Base-by-base conservation (phyloP, 1,140 invertebrate genomes). In the Drosophila ficusphila region DNA sequence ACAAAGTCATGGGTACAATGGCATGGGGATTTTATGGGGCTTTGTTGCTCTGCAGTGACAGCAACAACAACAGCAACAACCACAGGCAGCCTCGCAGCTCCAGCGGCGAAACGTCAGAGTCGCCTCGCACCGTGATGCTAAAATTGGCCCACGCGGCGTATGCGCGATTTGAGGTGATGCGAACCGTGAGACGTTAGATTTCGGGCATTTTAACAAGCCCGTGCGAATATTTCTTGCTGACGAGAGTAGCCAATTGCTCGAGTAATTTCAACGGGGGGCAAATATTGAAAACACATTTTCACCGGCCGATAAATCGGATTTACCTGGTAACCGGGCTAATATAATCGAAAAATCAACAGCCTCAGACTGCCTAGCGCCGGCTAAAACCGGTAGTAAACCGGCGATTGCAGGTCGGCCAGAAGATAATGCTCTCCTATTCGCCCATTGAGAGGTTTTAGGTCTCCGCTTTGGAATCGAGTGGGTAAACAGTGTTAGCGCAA, bases 131-230 rank as follows among this genome's bases (percentile, higher is more conserved):
- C 8, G 36, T 53, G 56, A 56, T 75, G 79, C 76, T 85, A 85
- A 85, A 86, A 85, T 62, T 76, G 73, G 72, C 69, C 57, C 51
- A 86, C 38, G 38, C 46, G 62, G 76, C 81, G 81, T 85, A 85
- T 85, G 34, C 72, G 81, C 81, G 23, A 81, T 81, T 18, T 34
- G n/a, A 1, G 41, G 3, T 12, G 8, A 29, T 21, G 33, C 52
- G 12, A 29, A 25, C n/a, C 21, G 16, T 62, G 52, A 23, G 52
- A 69, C 23, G 33, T 16, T 31, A 31, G 31, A 34, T 48, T 52
- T 64, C 31, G 71, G 60, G 79, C 67, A 42, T 77, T 86, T 86
- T 86, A 73, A 81, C 77, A 86, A 79, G 41, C 47, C 58, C 46
- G 56, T 86, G 81, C 34, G 78, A 86, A 86, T 53, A 42, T 42